Evolutionary conservation across 2,797 vertebrate genomes (phyloP).

Genomic region (Staurois parvus): DNA sequence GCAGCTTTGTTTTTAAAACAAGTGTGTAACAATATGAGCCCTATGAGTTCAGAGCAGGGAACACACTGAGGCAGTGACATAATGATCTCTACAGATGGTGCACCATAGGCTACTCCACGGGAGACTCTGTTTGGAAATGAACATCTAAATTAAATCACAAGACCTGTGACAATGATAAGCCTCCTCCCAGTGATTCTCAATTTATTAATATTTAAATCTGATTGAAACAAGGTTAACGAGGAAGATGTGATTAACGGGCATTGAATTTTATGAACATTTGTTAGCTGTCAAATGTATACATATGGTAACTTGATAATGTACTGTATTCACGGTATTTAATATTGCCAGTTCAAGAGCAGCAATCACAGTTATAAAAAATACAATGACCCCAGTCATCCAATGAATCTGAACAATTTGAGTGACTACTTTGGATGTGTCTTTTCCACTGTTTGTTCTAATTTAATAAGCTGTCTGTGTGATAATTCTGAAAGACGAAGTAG

Average conservation of each 20-base stretch:
- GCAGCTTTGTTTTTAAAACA: constrained; percentile 53
- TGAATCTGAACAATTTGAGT: neutral
- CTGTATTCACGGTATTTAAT: neutral
- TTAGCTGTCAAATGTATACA: constrained; percentile 8
- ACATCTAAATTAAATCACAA: constrained; percentile 58
- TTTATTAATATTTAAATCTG: constrained; percentile 23
- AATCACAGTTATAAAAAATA: constrained; percentile 21
- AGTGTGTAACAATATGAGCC: constrained; percentile 58
- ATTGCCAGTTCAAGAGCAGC: constrained; percentile 5
- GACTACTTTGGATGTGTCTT: neutral
- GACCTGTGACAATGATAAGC: constrained; percentile 33
- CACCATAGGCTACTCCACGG: constrained; percentile 55
- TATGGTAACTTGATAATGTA: neutral
- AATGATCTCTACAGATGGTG: constrained; percentile 62
- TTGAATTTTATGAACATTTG: constrained; percentile 3
- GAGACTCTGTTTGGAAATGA: constrained; percentile 60
- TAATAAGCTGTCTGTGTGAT: neutral
- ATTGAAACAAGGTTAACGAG: constrained; percentile 37
- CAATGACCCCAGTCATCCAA: constrained; percentile 28
- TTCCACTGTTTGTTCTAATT: constrained; percentile 6
- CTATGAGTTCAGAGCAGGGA: constrained; percentile 56
- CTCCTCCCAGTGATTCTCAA: constrained; percentile 6
- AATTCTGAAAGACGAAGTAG: neutral
- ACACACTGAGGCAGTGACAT: constrained; percentile 55
- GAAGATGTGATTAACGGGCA: neutral